These are phyloP conservation scores for Alouatta palliata DNA, from an alignment of 2,113 vertebrate species.

Conservation along the genomic window DNA sequence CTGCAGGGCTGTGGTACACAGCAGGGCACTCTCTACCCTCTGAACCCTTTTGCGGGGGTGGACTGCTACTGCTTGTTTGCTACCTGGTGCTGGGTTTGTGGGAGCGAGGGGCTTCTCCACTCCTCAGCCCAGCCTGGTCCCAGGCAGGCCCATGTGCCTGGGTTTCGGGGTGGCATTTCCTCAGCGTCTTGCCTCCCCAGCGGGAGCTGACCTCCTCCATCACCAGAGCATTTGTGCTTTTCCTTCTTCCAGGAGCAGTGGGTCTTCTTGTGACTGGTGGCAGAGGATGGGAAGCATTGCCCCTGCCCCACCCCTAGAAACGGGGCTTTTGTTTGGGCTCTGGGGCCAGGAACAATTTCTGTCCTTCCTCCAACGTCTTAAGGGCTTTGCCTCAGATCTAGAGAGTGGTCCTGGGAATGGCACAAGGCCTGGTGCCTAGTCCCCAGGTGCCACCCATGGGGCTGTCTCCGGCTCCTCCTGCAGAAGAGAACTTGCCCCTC, in stretches of 20 bases:
- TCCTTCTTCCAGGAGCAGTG: not conserved
- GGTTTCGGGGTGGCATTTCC: not conserved
- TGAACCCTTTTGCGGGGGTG: not conserved
- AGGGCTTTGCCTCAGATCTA: not conserved
- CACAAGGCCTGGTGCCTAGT: too few species aligned
- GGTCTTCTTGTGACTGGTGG: too few species aligned
- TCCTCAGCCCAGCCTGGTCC: too few species aligned
- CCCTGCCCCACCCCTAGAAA: not conserved
- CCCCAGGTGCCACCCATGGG: not conserved
- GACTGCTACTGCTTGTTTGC: too few species aligned
- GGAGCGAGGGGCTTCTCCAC: fast-evolving
- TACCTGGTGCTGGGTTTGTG: not conserved
- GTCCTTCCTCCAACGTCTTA: too few species aligned
- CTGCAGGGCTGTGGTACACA: not conserved
- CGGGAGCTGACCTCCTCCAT: too few species aligned
- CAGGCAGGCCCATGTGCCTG: not conserved
- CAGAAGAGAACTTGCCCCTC: not conserved
- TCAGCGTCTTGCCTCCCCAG: not conserved
- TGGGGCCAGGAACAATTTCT: not conserved
- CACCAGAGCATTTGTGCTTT: not conserved
- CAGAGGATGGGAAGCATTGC: too few species aligned
- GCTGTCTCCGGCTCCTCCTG: too few species aligned
- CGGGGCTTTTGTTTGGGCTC: not conserved
- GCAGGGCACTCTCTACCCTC: too few species aligned
- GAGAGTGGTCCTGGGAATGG: not conserved